A percentile compares a stretch with the other conserved stretches of the same genome.
Conservation (phyloP, 2,797 vertebrate species). For the Catostomus latipinnis region DNA sequence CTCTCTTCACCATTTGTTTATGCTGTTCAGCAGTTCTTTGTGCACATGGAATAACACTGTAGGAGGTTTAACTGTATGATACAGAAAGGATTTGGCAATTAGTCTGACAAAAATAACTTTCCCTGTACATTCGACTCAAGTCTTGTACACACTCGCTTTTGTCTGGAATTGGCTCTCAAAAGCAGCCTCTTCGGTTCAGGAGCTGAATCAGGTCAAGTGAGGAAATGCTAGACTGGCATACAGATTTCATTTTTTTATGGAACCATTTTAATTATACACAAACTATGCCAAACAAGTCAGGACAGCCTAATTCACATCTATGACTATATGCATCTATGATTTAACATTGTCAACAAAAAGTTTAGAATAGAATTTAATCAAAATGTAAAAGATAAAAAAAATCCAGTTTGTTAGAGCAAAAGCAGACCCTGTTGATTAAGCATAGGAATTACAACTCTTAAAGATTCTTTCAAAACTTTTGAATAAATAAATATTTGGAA, state of each 20-base stretch:
- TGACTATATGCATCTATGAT: background rate
- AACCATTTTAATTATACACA: background rate
- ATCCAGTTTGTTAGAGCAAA: background rate
- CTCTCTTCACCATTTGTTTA: background rate
- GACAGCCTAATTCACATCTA: background rate
- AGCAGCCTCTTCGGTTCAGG: slow-evolving; percentile 24
- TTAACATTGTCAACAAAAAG: background rate
- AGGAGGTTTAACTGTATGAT: slow-evolving; percentile 5
- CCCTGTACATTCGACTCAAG: background rate
- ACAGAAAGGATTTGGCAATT: background rate
- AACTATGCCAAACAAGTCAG: background rate
- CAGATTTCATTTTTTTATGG: background rate
- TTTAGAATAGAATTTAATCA: background rate
- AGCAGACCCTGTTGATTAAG: background rate
- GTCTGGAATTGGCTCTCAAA: slow-evolving; percentile 11
- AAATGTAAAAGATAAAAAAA: background rate
- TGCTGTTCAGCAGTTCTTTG: background rate
- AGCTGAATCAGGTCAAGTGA: slow-evolving; percentile 31
- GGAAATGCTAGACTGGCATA: slow-evolving; percentile 33
- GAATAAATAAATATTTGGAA: no score
- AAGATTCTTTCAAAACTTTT: no score
- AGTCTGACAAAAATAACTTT: slow-evolving; percentile 18
- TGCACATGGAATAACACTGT: background rate
- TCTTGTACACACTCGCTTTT: background rate
- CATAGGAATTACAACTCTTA: no score